Evolutionary conservation across 2,797 vertebrate species (phyloP), one percentile per base, ranked within the genome.

Genomic region (Nasua narica): DNA sequence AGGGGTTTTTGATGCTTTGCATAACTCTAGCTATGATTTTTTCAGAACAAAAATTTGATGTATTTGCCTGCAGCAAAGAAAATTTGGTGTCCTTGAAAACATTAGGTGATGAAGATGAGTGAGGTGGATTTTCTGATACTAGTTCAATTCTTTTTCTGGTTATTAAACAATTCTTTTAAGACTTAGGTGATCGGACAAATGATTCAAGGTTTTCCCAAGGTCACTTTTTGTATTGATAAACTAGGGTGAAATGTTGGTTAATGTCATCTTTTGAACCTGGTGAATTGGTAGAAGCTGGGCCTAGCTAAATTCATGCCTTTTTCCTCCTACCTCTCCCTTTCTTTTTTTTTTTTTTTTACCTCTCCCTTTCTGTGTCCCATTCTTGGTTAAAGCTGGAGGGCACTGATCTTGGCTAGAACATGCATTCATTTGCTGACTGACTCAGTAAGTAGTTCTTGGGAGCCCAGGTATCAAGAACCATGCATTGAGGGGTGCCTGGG

Each of bases 21-120:
- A 35, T 97, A 82, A 93, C 15, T 92, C 52, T 86, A 52, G 67
- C 25, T 91, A 88, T 89, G 35, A 48, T 82, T 77, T 95, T 95
- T 65, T 91, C 18, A 72, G 15, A 52, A 91, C 18, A 84, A 74
- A 93, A 82, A 76, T 32, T 93, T 72, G 19, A 58, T 84, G 37
- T 48, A 74, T 70, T 88, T 89, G 69, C 27, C 77, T n/a, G 37
- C 50, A 87, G n/a, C 40, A 86, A 95, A 87, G 92, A 96, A 91
- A 96, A 93, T 86, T 65, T 82, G 72, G 29, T 90, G 8, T 50
- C 19, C 74, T 77, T 77, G 32, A 52, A 23, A 89, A 50, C 18
- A 56, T 78, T 90, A 87, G 43, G 13, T 94, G 52, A 52, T 81
- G 58, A 92, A 88, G 52, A 69, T 96, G 60, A 81, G 27, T 87